phyloP scores from a whole-genome alignment of 2,113 vertebrate genomes.

The Eurystomus gularis region DNA sequence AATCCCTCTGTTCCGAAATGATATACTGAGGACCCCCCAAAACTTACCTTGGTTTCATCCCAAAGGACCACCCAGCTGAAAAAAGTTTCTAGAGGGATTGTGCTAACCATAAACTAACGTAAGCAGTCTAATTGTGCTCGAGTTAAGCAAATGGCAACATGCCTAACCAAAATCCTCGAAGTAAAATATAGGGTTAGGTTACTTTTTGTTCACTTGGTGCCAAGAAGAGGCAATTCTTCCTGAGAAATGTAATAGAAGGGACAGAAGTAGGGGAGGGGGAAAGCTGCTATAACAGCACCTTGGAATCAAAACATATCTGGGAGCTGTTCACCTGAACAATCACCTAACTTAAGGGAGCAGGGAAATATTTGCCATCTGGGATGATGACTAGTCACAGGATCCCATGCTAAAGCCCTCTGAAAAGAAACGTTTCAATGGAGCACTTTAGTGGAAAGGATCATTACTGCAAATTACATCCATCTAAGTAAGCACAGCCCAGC shows the following conservation, averaged over 20 bases:
- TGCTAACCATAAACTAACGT: neutral
- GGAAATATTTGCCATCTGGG: neutral
- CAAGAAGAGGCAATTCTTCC: neutral
- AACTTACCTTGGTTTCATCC: neutral
- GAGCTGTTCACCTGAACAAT: neutral
- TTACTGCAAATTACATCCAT: neutral
- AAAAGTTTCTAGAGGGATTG: neutral
- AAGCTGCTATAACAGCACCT: neutral
- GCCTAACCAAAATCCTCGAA: constrained; percentile 7
- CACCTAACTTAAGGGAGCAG: neutral
- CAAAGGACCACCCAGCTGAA: constrained; percentile 29
- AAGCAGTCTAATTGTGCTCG: neutral
- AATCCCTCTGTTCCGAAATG: neutral
- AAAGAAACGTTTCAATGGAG: neutral
- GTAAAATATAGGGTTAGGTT: constrained; percentile 17
- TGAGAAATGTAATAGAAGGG: neutral
- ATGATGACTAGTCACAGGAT: neutral
- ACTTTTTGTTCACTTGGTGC: neutral
- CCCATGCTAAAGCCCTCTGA: neutral
- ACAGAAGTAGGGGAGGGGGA: neutral
- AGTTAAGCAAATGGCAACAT: neutral
- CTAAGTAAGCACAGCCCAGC: neutral
- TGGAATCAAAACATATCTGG: neutral
- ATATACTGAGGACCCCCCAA: neutral
- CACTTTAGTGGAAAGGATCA: neutral